Conservation (phyloP, 2,888 invertebrate species). For the Euplexia lucipara region DNA sequence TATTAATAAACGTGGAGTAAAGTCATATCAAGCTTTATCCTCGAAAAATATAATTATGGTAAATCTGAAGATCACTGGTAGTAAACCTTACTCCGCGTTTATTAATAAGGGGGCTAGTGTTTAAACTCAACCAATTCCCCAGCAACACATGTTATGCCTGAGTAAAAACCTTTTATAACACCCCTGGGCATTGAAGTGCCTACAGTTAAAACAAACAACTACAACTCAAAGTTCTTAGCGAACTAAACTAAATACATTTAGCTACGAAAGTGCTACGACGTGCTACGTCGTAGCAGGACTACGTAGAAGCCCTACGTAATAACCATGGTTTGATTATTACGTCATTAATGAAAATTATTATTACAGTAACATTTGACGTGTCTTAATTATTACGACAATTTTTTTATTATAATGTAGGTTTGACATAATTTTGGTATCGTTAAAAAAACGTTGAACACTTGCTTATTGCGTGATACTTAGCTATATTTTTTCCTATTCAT, state of each 20-base stretch:
- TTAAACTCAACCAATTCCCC: too few relatives aligned
- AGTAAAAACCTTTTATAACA: too few relatives aligned
- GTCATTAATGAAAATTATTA: conserved; percentile 5
- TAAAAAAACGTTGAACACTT: not conserved
- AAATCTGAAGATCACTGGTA: too few relatives aligned
- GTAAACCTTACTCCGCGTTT: too few relatives aligned
- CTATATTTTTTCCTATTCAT: conserved; percentile 3
- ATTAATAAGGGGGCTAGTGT: too few relatives aligned
- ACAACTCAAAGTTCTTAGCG: not conserved
- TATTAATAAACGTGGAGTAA: too few relatives aligned
- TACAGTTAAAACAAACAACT: not conserved
- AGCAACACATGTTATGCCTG: too few relatives aligned
- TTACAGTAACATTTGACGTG: not conserved
- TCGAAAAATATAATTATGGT: too few relatives aligned
- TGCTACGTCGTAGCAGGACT: conserved; percentile 72
- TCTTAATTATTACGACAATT: not conserved
- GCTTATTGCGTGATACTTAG: not conserved
- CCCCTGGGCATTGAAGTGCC: too few relatives aligned
- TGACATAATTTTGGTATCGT: not conserved
- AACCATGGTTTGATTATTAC: not conserved
- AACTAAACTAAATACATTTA: conserved; percentile 20
- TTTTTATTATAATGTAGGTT: not conserved
- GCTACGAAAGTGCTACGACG: conserved; percentile 58
- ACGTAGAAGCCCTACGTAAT: conserved; percentile 26
- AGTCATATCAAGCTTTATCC: too few relatives aligned